A percentile compares a stretch with the other conserved stretches of the same genome.
Evolutionary conservation across 2,113 vertebrate genomes (phyloP).

Genomic region (Proterorhinus semilunaris): DNA sequence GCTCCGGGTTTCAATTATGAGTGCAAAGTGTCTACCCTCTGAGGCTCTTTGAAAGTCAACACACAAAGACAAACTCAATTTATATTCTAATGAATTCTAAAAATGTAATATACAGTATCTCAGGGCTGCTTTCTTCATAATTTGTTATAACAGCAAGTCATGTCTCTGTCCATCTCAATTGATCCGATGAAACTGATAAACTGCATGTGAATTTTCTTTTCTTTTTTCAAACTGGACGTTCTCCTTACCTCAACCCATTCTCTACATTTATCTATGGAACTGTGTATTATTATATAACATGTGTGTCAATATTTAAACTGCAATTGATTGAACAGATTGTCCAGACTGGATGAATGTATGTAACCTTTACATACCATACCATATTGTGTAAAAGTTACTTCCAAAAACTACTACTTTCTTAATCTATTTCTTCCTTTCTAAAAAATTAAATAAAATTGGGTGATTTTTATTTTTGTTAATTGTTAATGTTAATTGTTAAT

Average conservation of each 20-base stretch:
- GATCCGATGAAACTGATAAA: not conserved
- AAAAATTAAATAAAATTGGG: not conserved
- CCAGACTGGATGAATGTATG: not conserved
- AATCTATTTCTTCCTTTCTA: not conserved
- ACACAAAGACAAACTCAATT: not conserved
- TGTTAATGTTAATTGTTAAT: too few relatives aligned
- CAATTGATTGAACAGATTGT: too few relatives aligned
- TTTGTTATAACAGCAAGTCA: not conserved
- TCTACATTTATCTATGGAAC: too few relatives aligned
- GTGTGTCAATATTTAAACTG: too few relatives aligned
- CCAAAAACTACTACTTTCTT: not conserved
- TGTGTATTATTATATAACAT: too few relatives aligned
- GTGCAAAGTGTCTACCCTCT: not conserved
- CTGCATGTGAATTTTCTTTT: not conserved
- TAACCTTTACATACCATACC: not conserved
- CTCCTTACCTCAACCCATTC: too few relatives aligned
- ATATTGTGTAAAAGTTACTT: not conserved
- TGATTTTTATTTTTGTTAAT: too few relatives aligned
- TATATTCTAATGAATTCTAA: not conserved
- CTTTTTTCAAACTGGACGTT: too few relatives aligned
- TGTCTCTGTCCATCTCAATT: not conserved
- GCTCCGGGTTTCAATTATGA: conserved; percentile 16
- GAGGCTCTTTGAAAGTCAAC: conserved; percentile 10
- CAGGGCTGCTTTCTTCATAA: not conserved
- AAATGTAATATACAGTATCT: not conserved